Conservation (phyloP, 2,797 vertebrate genomes). For the Pelodytes ibericus region DNA sequence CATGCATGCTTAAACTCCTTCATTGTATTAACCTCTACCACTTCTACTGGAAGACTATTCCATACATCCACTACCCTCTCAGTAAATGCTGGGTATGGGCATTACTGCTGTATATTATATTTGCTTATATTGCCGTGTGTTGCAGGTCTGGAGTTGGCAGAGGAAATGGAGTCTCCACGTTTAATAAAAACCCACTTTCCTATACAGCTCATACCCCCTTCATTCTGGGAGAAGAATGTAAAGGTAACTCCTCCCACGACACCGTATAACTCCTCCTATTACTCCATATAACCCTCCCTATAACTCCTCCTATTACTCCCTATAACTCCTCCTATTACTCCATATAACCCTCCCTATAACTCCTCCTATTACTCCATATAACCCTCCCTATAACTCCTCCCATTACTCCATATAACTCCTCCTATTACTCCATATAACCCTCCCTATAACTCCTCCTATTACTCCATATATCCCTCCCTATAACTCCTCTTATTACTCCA, state of each 20-base stretch:
- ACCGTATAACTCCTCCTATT: not conserved
- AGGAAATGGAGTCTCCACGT: constrained; percentile 73
- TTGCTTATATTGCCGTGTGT: not conserved
- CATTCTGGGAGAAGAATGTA: constrained; percentile 84
- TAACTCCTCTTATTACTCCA: not conserved
- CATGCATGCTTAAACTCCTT: too few relatives aligned
- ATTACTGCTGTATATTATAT: not conserved
- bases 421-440: not conserved
- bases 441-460: not conserved
- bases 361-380: not conserved
- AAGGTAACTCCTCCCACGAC: constrained; percentile 66
- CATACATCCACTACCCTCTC: too few relatives aligned
- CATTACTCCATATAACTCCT: not conserved
- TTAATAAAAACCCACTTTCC: constrained; percentile 87
- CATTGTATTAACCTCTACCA: too few relatives aligned
- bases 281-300: not conserved
- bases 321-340: not conserved
- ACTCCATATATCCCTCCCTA: not conserved
- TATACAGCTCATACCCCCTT: constrained; percentile 75
- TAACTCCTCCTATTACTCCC: not conserved
- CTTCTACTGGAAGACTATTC: too few relatives aligned
- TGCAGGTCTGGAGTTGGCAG: constrained; percentile 61
- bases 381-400: not conserved
- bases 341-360: not conserved
- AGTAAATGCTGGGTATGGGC: too few relatives aligned